Conservation (phyloP, 1,140 invertebrate species). For the Mamestra configurata region DNA sequence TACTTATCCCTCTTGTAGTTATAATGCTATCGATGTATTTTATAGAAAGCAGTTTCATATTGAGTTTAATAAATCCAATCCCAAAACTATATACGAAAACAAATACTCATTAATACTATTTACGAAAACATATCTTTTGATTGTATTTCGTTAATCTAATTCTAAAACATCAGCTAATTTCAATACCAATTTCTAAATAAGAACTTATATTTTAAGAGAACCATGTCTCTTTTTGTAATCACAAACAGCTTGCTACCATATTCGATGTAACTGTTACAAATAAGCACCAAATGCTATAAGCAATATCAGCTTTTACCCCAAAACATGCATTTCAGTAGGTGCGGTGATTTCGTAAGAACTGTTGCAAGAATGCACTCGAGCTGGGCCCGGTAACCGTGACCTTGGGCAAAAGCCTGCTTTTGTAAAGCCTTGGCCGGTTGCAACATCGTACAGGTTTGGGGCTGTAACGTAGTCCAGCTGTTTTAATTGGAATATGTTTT, state of each 20-base stretch:
- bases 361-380: constrained; percentile 44
- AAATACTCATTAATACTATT: no score
- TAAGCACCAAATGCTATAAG: background rate
- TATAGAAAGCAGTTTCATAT: no score
- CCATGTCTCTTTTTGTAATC: no score
- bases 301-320: constrained; percentile 18
- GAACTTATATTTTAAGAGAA: no score
- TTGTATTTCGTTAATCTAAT: no score
- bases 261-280: background rate
- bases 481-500: constrained; percentile 33
- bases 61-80: no score
- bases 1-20: no score
- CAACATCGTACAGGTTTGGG: constrained; percentile 46
- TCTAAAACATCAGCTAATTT: no score
- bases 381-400: constrained; percentile 42
- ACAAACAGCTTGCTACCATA: background rate
- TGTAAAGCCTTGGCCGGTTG: constrained; percentile 34
- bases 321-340: background rate
- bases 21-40: no score
- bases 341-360: constrained; percentile 39
- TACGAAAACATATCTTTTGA: no score
- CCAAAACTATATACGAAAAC: no score
- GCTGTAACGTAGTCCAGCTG: constrained; percentile 14
- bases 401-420: constrained; percentile 47
- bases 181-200: no score